Percentiles rank a stretch among this genome's conserved stretches.
Conservation (phyloP, 2,888 invertebrate species). For the Amphiduros pacificus region DNA sequence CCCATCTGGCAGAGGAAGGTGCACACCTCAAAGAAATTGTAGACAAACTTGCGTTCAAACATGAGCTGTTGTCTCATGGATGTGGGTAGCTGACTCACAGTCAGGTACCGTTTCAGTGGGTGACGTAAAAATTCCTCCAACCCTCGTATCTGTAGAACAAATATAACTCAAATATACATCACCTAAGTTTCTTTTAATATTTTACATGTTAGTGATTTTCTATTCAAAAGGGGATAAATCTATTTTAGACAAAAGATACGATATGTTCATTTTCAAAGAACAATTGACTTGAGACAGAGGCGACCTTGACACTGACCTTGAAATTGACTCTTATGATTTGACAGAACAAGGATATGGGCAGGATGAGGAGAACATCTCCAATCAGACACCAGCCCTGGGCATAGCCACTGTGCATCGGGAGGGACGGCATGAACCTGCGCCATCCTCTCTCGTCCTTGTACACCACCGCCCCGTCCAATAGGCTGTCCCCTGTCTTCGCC, state of each 20-base stretch:
- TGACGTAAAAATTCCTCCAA: slow-evolving; percentile 68
- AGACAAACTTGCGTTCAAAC: slow-evolving; percentile 67
- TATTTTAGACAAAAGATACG: too few species aligned
- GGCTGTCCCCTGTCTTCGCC: neutral
- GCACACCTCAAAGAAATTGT: slow-evolving; percentile 65
- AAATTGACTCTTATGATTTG: slow-evolving; percentile 69
- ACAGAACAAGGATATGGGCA: slow-evolving; percentile 74
- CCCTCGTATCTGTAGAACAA: slow-evolving; percentile 62
- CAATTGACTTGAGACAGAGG: too few species aligned
- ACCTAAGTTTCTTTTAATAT: too few species aligned
- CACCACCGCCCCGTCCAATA: slow-evolving; percentile 20
- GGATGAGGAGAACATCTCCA: slow-evolving; percentile 70
- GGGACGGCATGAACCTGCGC: slow-evolving; percentile 74
- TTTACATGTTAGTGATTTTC: too few species aligned
- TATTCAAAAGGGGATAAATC: too few species aligned
- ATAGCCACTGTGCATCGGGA: slow-evolving; percentile 67
- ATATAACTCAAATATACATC: too few species aligned
- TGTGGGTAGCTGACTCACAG: slow-evolving; percentile 67
- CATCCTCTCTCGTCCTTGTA: slow-evolving; percentile 66
- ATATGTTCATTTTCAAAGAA: too few species aligned
- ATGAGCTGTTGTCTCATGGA: slow-evolving; percentile 64
- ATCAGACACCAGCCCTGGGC: slow-evolving; percentile 72
- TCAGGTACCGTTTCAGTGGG: slow-evolving; percentile 69
- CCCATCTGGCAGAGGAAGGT: slow-evolving; percentile 69
- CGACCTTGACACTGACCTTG: slow-evolving; percentile 41